Evolutionary conservation across 2,888 invertebrate species (phyloP).

Genomic region (Clepsis dumicolana): DNA sequence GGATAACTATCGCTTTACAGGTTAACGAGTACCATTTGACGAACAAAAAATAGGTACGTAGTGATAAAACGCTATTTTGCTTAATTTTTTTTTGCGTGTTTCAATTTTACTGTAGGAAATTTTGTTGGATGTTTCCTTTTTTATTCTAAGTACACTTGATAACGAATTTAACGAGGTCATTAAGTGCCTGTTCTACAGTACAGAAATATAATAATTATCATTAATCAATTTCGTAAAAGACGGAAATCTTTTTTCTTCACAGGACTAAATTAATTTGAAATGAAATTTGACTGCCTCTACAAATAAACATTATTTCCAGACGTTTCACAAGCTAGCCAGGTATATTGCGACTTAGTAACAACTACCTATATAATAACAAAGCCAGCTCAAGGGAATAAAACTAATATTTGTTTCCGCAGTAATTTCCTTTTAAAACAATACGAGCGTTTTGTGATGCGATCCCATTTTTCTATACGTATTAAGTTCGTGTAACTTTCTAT

Average conservation of each 20-base stretch:
- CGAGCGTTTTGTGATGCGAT: background rate
- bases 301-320: constrained; percentile 13
- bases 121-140: background rate
- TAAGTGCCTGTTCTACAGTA: too few species aligned
- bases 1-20: too few species aligned
- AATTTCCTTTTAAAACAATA: constrained; percentile 33
- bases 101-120: background rate
- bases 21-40: too few species aligned
- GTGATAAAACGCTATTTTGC: too few species aligned
- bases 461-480: background rate
- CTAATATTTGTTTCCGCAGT: constrained; percentile 27
- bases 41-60: too few species aligned
- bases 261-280: too few species aligned
- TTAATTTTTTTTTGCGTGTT: background rate
- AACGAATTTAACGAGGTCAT: too few species aligned
- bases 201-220: too few species aligned
- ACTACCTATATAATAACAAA: constrained; percentile 11
- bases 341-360: constrained; percentile 10
- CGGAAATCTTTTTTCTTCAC: constrained; percentile 23
- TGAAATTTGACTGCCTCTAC: too few species aligned
- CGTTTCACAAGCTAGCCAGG: background rate
- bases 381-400: constrained; percentile 24
- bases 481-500: background rate
- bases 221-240: too few species aligned
- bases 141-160: background rate